Base-by-base conservation (phyloP, 2,888 invertebrate species). In the Apamea epomidion region DNA sequence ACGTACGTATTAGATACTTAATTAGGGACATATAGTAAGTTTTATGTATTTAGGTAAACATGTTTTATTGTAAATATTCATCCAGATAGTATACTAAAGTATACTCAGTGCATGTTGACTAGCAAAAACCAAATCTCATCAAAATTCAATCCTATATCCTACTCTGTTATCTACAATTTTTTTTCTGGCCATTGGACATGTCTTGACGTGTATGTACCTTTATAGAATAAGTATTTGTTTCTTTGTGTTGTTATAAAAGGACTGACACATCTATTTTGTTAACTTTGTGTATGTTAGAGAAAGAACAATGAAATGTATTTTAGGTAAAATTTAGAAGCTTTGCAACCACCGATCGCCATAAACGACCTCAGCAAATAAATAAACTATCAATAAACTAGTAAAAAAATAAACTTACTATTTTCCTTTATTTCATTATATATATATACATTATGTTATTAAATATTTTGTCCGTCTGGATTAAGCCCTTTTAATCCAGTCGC, bases 321-420 rank as follows among this genome's bases (percentile, higher is more conserved):
- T 25, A 69, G 3, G 0, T 58, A 69, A 18, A 8, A 45, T 71
- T 54, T 67, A 72, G 6, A 62, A 69, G 48, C 29, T n/a, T 58
- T 67, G 8, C 72, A 58, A 85, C 85, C 58, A 82, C 69, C 69
- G 64, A 70, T 45, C 29, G 60, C 65, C 60, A 62, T 74, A 18
- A n/a, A 54, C 60, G 70, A 85, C 82, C 82, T 83, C 82, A 82
- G 21, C 42, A 14, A 29, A 45, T 60, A 81, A 81, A 80, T 8
- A 54, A n/a, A n/a, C n/a, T n/a, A n/a, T n/a, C n/a, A n/a, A n/a
- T n/a, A n/a, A n/a, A n/a, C n/a, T n/a, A n/a, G n/a, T n/a, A n/a
- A n/a, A n/a, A n/a, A n/a, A n/a, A 58, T 8, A 51, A 54, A 54
- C 21, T 10, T 25, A 4, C 1, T 25, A 58, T 58, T 58, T 58